Evolutionary conservation across 92 coral and sea anemone genomes (phyloP).

Genomic region (Anthopleura xanthogrammica): DNA sequence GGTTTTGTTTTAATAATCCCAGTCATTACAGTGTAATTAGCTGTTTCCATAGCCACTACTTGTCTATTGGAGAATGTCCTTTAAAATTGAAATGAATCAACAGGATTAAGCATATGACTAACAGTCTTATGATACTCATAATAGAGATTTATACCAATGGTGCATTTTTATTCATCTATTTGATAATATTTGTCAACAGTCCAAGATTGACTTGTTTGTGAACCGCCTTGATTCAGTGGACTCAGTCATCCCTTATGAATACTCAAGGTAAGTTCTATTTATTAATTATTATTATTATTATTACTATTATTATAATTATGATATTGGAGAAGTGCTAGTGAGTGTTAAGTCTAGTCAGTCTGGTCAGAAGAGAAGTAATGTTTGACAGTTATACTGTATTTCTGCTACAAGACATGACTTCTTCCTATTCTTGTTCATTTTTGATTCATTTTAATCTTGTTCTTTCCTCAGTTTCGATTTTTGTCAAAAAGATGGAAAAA

Average conservation of each 20-base stretch:
- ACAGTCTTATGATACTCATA: too few species aligned
- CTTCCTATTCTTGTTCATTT: neutral
- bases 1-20: too few species aligned
- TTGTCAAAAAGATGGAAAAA: slow-evolving; percentile 45
- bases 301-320: too few species aligned
- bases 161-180: neutral
- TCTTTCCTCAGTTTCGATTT: slow-evolving; percentile 79
- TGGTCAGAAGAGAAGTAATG: too few species aligned
- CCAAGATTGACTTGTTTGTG: slow-evolving; percentile 73
- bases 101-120: too few species aligned
- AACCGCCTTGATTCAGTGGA: slow-evolving; percentile 88
- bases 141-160: too few species aligned
- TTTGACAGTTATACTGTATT: neutral
- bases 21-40: too few species aligned
- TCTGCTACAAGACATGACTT: neutral
- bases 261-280: slow-evolving; percentile 53
- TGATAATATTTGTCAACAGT: slow-evolving; percentile 38
- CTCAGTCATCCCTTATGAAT: slow-evolving; percentile 84
- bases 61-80: too few species aligned
- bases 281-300: neutral
- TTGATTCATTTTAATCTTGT: neutral
- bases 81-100: too few species aligned
- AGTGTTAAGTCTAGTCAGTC: too few species aligned
- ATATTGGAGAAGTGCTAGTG: neutral
- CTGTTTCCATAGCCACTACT: too few species aligned